Evolutionary conservation across 2,888 invertebrate species (phyloP).

Genomic region (Amiota minor): DNA sequence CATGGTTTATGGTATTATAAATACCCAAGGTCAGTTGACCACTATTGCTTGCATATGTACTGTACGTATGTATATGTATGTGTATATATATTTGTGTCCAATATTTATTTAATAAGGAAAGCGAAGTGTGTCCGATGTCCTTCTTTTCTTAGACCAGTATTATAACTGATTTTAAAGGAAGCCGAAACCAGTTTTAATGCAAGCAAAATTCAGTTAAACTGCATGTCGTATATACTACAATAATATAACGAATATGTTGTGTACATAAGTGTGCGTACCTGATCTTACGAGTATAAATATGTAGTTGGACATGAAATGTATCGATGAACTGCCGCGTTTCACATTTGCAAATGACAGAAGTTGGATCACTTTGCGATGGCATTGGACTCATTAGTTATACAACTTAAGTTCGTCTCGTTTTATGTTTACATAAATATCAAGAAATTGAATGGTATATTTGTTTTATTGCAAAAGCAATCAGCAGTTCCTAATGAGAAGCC

Average conservation of each 20-base stretch:
- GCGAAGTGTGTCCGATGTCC: no score
- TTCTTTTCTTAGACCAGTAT: no score
- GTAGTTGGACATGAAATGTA: no score
- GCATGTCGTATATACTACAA: no score
- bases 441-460: not conserved
- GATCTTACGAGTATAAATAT: no score
- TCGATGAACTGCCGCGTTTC: not conserved
- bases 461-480: not conserved
- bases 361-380: not conserved
- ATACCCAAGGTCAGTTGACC: conserved; percentile 18
- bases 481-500: not conserved
- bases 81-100: not conserved
- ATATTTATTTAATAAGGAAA: no score
- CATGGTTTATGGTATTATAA: no score
- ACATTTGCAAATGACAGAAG: conserved; percentile 4
- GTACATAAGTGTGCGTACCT: not conserved
- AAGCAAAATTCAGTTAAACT: not conserved
- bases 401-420: conserved; percentile 16
- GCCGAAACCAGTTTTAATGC: no score
- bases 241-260: not conserved
- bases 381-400: conserved; percentile 15
- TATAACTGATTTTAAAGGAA: no score
- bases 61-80: not conserved
- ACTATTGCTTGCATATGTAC: conserved; percentile 6
- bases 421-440: not conserved